These are phyloP conservation scores for Diarsia dahlii DNA, from an alignment of 2,888 invertebrate genomes.

Conservation along the genomic window DNA sequence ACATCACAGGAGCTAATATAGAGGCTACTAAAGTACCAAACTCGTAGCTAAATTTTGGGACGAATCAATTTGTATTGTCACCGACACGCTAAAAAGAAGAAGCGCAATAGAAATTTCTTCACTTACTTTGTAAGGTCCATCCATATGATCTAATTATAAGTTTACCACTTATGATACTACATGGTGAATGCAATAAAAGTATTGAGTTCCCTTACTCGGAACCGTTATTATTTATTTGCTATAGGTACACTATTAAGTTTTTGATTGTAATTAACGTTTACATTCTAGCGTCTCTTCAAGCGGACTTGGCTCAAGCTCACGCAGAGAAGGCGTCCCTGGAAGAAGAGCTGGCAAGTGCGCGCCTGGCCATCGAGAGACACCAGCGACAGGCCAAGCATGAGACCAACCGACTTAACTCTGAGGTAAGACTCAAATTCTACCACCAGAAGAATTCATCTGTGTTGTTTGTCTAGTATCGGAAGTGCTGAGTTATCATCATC, in stretches of 20 bases:
- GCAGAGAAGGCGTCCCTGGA: slow-evolving; percentile 95
- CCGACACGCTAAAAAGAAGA: too few species aligned
- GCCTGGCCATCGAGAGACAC: slow-evolving; percentile 92
- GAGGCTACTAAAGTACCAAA: too few species aligned
- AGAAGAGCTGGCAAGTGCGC: slow-evolving; percentile 94
- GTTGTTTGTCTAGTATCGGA: not conserved
- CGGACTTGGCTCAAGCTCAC: slow-evolving; percentile 94
- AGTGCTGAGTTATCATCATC: not conserved
- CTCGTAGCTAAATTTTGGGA: too few species aligned
- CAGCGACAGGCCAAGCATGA: slow-evolving; percentile 95
- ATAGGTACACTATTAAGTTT: not conserved
- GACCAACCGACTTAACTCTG: slow-evolving; percentile 93
- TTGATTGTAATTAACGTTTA: not conserved
- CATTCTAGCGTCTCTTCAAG: slow-evolving; percentile 92
- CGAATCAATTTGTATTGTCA: too few species aligned
- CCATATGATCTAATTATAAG: too few species aligned
- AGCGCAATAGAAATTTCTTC: not conserved
- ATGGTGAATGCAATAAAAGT: too few species aligned
- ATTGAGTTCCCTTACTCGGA: not conserved
- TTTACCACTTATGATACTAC: too few species aligned
- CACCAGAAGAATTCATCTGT: not conserved
- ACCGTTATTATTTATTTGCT: not conserved
- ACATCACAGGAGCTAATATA: too few species aligned
- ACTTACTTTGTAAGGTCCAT: too few species aligned
- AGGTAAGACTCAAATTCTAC: slow-evolving; percentile 82